Conservation (phyloP, 2,113 vertebrate species). For the Meriones unguiculatus region DNA sequence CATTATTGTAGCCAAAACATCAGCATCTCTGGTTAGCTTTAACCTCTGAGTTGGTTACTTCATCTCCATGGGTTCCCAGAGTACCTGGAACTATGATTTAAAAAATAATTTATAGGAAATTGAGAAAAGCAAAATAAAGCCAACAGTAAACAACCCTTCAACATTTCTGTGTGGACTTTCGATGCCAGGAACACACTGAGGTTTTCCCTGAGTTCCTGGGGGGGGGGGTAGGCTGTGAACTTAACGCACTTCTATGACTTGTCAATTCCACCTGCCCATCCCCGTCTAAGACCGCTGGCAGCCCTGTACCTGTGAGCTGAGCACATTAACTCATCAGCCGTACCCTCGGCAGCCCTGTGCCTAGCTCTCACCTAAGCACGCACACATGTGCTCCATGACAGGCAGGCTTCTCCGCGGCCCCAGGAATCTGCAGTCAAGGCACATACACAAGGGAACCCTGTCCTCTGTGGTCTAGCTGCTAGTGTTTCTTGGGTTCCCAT, state of each 20-base stretch:
- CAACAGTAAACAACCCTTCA: neutral
- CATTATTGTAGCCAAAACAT: neutral
- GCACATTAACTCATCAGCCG: neutral
- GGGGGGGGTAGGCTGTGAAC: neutral
- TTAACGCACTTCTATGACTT: neutral
- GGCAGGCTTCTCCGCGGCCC: too few relatives aligned
- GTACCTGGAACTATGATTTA: neutral
- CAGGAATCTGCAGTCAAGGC: neutral
- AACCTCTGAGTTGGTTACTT: neutral
- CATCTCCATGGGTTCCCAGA: neutral
- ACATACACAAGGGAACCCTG: neutral
- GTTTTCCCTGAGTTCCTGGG: neutral
- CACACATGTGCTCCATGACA: accelerated
- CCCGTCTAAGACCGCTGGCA: neutral
- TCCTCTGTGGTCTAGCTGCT: neutral
- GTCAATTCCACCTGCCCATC: neutral
- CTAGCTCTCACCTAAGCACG: neutral
- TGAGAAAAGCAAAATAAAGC: neutral
- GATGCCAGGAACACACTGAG: neutral
- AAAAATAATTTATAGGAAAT: neutral
- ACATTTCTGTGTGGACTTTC: neutral
- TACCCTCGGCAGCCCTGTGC: neutral
- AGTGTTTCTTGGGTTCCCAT: neutral
- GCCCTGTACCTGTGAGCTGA: too few relatives aligned
- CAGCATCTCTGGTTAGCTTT: neutral